Conservation (phyloP, 1,140 invertebrate species). For the Drosophila mayri region DNA sequence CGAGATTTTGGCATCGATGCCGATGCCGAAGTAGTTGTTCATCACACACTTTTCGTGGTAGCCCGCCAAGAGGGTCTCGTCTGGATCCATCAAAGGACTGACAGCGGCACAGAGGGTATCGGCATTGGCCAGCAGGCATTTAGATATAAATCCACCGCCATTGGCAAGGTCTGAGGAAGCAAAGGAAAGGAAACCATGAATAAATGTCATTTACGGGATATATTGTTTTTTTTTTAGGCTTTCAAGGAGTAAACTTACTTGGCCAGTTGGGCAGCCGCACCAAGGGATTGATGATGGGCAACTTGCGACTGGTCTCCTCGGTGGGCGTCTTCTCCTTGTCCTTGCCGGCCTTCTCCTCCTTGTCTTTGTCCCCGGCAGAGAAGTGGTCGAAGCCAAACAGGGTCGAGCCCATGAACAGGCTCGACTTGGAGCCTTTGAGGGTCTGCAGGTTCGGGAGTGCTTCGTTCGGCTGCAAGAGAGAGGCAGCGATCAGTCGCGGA, state of each 20-base stretch:
- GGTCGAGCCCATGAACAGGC: constrained; percentile 84
- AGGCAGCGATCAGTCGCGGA: constrained; percentile 41
- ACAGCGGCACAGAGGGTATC: constrained; percentile 97
- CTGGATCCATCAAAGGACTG: constrained; percentile 96
- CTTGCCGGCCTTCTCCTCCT: constrained; percentile 62
- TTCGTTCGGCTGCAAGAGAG: constrained; percentile 85
- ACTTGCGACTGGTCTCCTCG: constrained; percentile 87
- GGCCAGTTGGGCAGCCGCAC: constrained; percentile 95
- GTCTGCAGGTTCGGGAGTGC: constrained; percentile 86
- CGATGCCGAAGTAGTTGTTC: constrained; percentile 99
- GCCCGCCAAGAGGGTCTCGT: constrained; percentile 95
- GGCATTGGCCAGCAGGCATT: constrained; percentile 97
- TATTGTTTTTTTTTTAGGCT: neutral
- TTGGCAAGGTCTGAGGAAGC: constrained; percentile 86
- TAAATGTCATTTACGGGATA: neutral
- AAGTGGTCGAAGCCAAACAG: constrained; percentile 79
- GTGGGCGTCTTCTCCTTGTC: constrained; percentile 83
- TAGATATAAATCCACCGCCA: constrained; percentile 93
- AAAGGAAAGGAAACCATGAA: neutral
- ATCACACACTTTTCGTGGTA: constrained; percentile 98
- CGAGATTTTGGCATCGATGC: constrained; percentile 99
- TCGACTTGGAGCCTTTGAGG: constrained; percentile 87
- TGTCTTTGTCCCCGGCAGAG: constrained; percentile 52
- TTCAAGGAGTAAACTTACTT: constrained; percentile 86
- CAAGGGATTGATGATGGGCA: constrained; percentile 96